Percentiles rank a stretch among this genome's conserved stretches.
These are phyloP conservation scores for Wasmannia auropunctata DNA, from an alignment of 1,140 invertebrate species.

Conservation along the genomic window DNA sequence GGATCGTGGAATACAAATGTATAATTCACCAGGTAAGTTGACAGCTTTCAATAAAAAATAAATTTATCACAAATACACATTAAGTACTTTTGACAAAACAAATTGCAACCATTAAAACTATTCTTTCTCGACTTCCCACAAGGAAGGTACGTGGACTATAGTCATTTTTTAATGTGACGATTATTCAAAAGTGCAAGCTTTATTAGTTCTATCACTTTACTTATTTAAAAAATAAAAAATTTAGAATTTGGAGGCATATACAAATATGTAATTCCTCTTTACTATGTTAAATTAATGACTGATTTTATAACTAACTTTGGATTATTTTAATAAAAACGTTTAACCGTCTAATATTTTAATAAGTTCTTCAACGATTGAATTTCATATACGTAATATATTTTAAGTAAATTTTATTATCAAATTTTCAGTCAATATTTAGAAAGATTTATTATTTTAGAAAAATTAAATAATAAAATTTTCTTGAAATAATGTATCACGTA, in stretches of 20 bases:
- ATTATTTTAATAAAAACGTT: too few species aligned
- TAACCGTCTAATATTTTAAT: neutral
- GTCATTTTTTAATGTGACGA: too few species aligned
- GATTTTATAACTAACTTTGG: too few species aligned
- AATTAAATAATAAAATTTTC: neutral
- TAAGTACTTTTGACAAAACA: neutral
- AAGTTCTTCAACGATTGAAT: neutral
- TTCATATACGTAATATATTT: neutral
- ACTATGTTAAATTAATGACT: neutral
- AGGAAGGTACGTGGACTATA: too few species aligned
- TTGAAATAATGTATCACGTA: neutral
- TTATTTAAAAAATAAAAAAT: neutral
- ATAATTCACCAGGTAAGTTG: neutral
- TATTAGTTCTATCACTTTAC: neutral
- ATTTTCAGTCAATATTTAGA: neutral
- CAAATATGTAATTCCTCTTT: too few species aligned
- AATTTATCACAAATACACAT: neutral
- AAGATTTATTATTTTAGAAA: neutral
- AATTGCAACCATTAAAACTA: neutral
- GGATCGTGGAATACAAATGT: neutral
- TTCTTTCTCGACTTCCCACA: neutral
- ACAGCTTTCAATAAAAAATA: neutral
- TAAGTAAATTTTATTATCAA: neutral
- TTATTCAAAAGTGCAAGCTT: neutral
- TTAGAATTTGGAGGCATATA: neutral